These are phyloP conservation scores for Papilio gigon DNA, from an alignment of 2,888 invertebrate species.

Conservation along the genomic window DNA sequence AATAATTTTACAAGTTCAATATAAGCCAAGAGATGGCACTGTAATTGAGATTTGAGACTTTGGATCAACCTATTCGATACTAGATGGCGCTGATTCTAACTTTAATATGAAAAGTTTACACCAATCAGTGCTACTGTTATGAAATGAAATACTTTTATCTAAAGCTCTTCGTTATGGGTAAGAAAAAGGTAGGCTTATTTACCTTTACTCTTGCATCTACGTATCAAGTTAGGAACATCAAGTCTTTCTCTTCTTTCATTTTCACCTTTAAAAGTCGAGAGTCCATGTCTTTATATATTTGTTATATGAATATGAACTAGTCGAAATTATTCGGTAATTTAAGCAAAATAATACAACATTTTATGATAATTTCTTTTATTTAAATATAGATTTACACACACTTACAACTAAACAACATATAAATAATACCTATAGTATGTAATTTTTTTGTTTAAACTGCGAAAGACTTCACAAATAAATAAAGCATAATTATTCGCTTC, in stretches of 20 bases:
- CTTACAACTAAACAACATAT: conserved; percentile 36
- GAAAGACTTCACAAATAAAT: conserved; percentile 30
- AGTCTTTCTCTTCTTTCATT: neutral
- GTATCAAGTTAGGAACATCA: neutral
- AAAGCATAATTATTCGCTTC: conserved; percentile 9
- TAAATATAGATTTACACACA: conserved; percentile 20
- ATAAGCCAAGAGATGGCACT: neutral
- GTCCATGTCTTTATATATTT: neutral
- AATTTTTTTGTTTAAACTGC: conserved; percentile 10
- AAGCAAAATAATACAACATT: conserved; percentile 6
- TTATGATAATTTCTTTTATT: conserved; percentile 20
- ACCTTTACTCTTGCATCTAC: neutral
- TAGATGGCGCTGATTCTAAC: neutral
- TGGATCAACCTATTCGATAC: neutral
- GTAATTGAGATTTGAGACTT: neutral
- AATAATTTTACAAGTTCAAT: neutral
- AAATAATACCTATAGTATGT: conserved; percentile 38
- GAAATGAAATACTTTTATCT: neutral
- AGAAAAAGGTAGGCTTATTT: neutral
- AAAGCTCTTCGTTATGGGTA: neutral
- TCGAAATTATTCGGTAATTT: neutral
- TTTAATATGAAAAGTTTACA: neutral
- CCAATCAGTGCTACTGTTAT: neutral
- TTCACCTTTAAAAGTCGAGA: neutral
- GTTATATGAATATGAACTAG: neutral